Base-by-base conservation (phyloP, 2,888 invertebrate genomes). In the Callyntrura guangdongensis region DNA sequence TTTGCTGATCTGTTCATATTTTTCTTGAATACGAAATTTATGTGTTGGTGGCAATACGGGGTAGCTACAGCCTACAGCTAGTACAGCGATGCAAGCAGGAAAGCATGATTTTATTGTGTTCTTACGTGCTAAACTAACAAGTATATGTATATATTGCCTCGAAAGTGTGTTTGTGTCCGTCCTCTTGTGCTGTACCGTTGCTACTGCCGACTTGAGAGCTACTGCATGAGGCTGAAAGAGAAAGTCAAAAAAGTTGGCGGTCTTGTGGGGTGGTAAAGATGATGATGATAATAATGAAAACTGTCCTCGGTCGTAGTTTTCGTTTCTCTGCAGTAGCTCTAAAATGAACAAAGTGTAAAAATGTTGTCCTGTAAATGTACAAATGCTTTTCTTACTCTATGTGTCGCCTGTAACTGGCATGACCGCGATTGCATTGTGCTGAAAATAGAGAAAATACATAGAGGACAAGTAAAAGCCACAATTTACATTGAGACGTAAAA, bases 401-500 rank as follows among this genome's bases (percentile, higher is more conserved):
- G 45, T 72, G 47, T 47, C 6, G 14, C 45, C 47, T 72, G 72
- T 6, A 6, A 17, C 72, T 45, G 20, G 36, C 8, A n/a, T 27
- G 9, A 47, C 72, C 45, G 20, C 17, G 45, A 72, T 72, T 74
- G 22, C 49, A 74, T 49, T n/a, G 5, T 61, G 47, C 64, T 36
- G 20, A 64, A 82, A 45, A 49, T 74, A 20, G 20, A 17, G 20
- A 64, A 82, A 45, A 49, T 74, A 20, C 47, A 17, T 69, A 0
- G 1, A n/a, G 36, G 6, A 12, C 67, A 36, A 17, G 11, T 8
- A 47, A 69, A 56, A 56, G 5, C 56, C 59, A 36, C 53, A 72
- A 11, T 77, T 61, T 53, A 86, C 87, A 81, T 67, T 81, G 79
- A 64, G 36, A 67, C 86, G 20, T 61, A 72, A 88, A 88, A 67